Evolutionary conservation across 1,140 invertebrate genomes (phyloP).

Genomic region (Stratiolaelaps scimitus): DNA sequence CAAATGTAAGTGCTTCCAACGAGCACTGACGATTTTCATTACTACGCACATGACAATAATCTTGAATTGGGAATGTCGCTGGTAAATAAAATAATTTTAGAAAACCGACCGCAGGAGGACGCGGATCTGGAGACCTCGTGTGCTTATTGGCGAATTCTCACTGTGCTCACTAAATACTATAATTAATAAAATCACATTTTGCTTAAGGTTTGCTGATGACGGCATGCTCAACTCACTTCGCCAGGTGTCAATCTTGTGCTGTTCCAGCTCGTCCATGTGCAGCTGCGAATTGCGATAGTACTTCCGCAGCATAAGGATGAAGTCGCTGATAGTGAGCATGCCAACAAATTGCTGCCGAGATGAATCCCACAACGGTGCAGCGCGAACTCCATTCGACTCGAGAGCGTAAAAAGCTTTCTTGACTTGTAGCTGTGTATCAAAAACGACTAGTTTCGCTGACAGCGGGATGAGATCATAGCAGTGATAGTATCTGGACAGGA

Average conservation of each 20-base stretch:
- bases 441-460: slow-evolving; percentile 93
- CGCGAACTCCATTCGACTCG: slow-evolving; percentile 91
- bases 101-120: too few species aligned
- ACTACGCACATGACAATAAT: too few species aligned
- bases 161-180: too few species aligned
- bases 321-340: slow-evolving; percentile 95
- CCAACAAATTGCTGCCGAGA: slow-evolving; percentile 64
- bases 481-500: slow-evolving; percentile 76
- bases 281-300: slow-evolving; percentile 90
- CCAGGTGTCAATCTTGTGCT: slow-evolving; percentile 90
- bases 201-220: too few species aligned
- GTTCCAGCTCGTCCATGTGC: slow-evolving; percentile 89
- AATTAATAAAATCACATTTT: too few species aligned
- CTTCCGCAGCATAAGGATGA: slow-evolving; percentile 85
- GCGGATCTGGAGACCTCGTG: too few species aligned
- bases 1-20: too few species aligned
- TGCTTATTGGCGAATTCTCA: too few species aligned
- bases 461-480: slow-evolving; percentile 98
- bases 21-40: too few species aligned
- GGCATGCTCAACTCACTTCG: slow-evolving; percentile 48
- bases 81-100: too few species aligned
- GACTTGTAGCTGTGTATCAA: slow-evolving; percentile 81
- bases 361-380: slow-evolving; percentile 91
- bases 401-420: slow-evolving; percentile 97
- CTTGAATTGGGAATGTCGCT: too few species aligned